Evolutionary conservation across 2,113 vertebrate species (phyloP).

Genomic region (Sialia sialis): DNA sequence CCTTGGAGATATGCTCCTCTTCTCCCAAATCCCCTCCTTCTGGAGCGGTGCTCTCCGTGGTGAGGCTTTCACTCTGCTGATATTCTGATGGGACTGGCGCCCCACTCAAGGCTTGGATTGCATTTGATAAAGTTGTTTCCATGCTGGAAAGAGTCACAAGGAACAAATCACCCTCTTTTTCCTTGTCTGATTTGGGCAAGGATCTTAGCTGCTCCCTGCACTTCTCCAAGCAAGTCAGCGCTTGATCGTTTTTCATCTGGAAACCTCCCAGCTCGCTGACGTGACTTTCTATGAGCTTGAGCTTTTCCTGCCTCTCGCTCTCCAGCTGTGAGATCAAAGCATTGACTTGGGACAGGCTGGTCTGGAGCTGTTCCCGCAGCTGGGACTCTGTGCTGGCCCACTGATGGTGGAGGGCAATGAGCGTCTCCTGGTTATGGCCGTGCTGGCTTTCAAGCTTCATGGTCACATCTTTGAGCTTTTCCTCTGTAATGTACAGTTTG

Average conservation of each 20-base stretch:
- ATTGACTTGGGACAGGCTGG: conserved; percentile 76
- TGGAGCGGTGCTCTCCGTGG: not conserved
- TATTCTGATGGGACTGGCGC: conserved; percentile 24
- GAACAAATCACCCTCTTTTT: conserved; percentile 63
- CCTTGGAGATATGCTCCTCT: not conserved
- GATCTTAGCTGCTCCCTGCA: conserved; percentile 80
- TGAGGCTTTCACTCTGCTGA: not conserved
- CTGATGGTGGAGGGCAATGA: conserved; percentile 71
- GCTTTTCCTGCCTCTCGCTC: conserved; percentile 66
- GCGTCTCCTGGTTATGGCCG: conserved; percentile 68
- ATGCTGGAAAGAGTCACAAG: conserved; percentile 74
- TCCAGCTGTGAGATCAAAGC: conserved; percentile 72
- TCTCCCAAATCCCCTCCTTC: not conserved
- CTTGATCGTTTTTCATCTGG: conserved; percentile 77
- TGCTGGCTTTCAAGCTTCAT: conserved; percentile 82
- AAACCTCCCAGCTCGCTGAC: conserved; percentile 64
- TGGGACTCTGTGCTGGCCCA: conserved; percentile 73
- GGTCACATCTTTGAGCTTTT: conserved; percentile 87
- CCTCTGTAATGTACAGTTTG: conserved; percentile 88
- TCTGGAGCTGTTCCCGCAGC: conserved; percentile 77
- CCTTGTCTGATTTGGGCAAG: conserved; percentile 68
- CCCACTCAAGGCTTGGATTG: conserved; percentile 74
- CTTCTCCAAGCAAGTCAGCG: conserved; percentile 81
- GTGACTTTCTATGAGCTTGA: conserved; percentile 41
- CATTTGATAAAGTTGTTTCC: conserved; percentile 75